Evolutionary conservation across 2,888 invertebrate genomes (phyloP).

Genomic region (Xylocampa areola): DNA sequence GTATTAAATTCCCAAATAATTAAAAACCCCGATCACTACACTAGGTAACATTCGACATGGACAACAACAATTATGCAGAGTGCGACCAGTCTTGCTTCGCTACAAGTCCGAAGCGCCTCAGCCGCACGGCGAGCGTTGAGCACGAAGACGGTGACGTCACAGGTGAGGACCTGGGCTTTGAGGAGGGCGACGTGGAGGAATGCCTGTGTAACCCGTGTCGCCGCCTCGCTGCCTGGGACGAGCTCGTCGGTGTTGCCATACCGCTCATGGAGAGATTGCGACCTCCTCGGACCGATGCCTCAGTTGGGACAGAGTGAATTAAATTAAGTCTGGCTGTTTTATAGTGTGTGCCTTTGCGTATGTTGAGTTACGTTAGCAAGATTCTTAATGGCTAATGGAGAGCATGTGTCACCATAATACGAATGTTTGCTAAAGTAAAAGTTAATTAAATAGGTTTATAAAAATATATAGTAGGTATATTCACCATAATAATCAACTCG

Average conservation of each 20-base stretch:
- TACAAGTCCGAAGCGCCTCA: conserved; percentile 16
- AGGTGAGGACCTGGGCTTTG: conserved; percentile 82
- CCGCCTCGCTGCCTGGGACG: conserved; percentile 91
- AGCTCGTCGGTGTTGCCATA: conserved; percentile 93
- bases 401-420: too few relatives aligned
- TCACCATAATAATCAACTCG: too few relatives aligned
- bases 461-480: too few relatives aligned
- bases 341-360: background rate
- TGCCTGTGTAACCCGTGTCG: conserved; percentile 79
- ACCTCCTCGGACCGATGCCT: conserved; percentile 78
- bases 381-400: too few relatives aligned
- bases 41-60: conserved; percentile 78
- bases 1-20: too few relatives aligned
- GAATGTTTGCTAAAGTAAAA: too few relatives aligned
- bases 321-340: background rate
- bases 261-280: conserved; percentile 92
- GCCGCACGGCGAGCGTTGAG: conserved; percentile 17
- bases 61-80: conserved; percentile 69
- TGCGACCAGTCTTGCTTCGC: conserved; percentile 40
- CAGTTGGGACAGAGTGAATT: conserved; percentile 78
- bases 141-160: conserved; percentile 67
- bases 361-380: too few relatives aligned
- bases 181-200: conserved; percentile 79
- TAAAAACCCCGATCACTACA: conserved; percentile 50
- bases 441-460: too few relatives aligned